Evolutionary conservation across 2,113 vertebrate species (phyloP), one percentile per base, ranked within the genome.

Genomic region (Gadus chalcogrammus): DNA sequence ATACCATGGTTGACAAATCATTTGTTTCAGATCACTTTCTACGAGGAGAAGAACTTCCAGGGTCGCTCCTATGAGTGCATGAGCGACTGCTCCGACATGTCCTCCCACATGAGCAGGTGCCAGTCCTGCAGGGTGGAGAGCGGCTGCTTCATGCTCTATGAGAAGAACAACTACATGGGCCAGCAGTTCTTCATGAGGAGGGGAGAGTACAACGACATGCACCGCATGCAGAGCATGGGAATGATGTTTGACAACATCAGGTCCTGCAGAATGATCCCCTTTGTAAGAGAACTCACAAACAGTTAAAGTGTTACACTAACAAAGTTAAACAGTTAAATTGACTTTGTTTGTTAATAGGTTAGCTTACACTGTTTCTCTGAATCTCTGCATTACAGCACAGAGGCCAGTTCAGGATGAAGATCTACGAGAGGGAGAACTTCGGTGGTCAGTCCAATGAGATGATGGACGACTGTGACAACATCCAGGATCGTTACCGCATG

Each of bases 391-490:
- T 48, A 12, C 42, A 48, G 42, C 42, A 48, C 42, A 48, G 42
- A 48, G 42, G 42, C 42, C 42, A 48, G 42, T 48, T 48, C 42
- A 48, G 42, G 42, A 48, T 48, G 42, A 48, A 48, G 42, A 48
- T 48, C 42, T 48, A 48, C 42, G 42, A 48, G 42, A 48, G 42
- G 42, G 42, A 48, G 42, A 48, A 48, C 42, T 48, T 12, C 42
- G 42, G 42, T 13, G 42, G 42, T 48, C 42, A 48, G 42, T 48
- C 2, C 42, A 2, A 78, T 0, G 90, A 92, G 64, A 13, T 89
- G 81, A 89, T 80, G 76, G 89, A 92, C 8, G 91, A 93, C 82
- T 92, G 91, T 1, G 90, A 92, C 5, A 89, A 80, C 80, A 90
- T 93, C 59, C 68, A 67, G 86, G 90, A 92, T 0, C 86, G 88